phyloP scores from a whole-genome alignment of 2,113 vertebrate species.

The Callipepla californica region DNA sequence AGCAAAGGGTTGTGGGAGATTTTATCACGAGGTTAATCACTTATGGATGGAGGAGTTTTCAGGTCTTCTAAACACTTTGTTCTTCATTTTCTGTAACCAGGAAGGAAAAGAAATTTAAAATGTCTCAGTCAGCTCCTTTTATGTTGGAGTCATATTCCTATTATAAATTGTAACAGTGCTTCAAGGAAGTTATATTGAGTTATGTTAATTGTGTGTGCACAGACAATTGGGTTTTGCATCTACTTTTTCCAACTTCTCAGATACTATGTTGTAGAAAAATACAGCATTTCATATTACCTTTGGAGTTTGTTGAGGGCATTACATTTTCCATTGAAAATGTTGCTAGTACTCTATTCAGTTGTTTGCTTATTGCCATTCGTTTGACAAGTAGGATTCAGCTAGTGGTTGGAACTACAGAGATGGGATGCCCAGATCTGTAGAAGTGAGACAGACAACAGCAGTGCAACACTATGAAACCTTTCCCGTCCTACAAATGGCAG shows the following conservation, averaged over 20 bases:
- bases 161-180: not conserved
- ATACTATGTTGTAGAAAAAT: not conserved
- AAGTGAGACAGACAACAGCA: not conserved
- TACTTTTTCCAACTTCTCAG: not conserved
- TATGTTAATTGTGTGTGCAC: not conserved
- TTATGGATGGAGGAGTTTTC: not conserved
- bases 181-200: not conserved
- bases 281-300: not conserved
- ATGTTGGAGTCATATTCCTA: not conserved
- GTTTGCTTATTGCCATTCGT: not conserved
- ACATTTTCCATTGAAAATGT: not conserved
- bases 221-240: not conserved
- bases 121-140: not conserved
- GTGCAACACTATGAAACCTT: not conserved
- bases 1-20: not conserved
- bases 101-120: not conserved
- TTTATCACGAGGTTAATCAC: not conserved
- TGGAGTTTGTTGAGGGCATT: not conserved
- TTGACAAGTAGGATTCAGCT: not conserved
- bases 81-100: not conserved
- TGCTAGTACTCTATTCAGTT: not conserved
- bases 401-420: not conserved
- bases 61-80: not conserved
- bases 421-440: fast-evolving
- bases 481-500: not conserved